Percentiles rank a stretch among this genome's conserved stretches.
These are phyloP conservation scores for Embidobia sp. DNA, from an alignment of 2,888 invertebrate genomes.

Conservation along the genomic window DNA sequence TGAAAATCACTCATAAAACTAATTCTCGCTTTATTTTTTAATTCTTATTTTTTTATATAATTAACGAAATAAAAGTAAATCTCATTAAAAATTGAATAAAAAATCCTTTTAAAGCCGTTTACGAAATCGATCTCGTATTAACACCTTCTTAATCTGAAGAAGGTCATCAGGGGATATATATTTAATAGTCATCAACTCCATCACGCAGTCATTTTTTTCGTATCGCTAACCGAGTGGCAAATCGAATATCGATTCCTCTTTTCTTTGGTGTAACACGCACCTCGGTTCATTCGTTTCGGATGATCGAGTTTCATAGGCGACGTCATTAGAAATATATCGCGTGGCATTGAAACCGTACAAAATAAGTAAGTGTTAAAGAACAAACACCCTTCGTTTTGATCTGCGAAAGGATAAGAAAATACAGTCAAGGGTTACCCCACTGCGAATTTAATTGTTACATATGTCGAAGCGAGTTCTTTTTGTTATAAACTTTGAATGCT, in stretches of 20 bases:
- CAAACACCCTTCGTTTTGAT: too few species aligned
- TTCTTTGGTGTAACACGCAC: slow-evolving; percentile 48
- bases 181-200: slow-evolving; percentile 25
- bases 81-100: too few species aligned
- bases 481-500: background rate
- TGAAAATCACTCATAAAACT: too few species aligned
- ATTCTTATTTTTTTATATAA: too few species aligned
- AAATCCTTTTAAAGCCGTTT: background rate
- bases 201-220: slow-evolving; percentile 31
- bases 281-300: slow-evolving; percentile 50
- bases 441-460: too few species aligned
- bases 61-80: too few species aligned
- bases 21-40: too few species aligned
- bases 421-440: too few species aligned
- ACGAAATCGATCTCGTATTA: slow-evolving; percentile 10
- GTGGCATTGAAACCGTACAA: slow-evolving; percentile 21
- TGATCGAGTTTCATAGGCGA: slow-evolving; percentile 54
- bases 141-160: slow-evolving; percentile 4
- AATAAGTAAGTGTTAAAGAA: slow-evolving; percentile 4
- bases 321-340: slow-evolving; percentile 46
- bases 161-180: slow-evolving; percentile 14
- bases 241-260: slow-evolving; percentile 62
- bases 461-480: too few species aligned
- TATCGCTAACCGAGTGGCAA: slow-evolving; percentile 63
- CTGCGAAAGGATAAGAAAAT: too few species aligned